Evolutionary conservation across 1,140 invertebrate genomes (phyloP).

Genomic region (Adelges cooleyi): DNA sequence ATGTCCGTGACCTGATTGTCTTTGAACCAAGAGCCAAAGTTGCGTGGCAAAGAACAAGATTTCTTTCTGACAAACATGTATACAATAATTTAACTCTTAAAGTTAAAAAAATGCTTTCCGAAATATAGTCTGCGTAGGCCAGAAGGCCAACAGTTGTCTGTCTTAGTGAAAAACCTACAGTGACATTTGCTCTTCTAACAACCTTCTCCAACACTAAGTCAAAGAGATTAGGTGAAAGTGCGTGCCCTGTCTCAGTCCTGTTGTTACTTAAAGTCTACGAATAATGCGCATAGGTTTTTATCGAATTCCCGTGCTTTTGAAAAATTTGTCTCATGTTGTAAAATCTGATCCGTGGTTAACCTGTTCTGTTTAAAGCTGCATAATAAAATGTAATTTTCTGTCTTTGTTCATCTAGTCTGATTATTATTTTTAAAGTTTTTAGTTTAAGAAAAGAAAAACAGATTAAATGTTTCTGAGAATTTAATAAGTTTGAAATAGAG

Average conservation of each 20-base stretch:
- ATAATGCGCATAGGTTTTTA: conserved; percentile 6
- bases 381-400: too few relatives aligned
- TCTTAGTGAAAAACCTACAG: neutral
- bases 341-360: conserved; percentile 3
- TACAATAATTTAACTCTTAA: neutral
- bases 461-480: too few relatives aligned
- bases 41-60: neutral
- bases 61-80: conserved; percentile 11
- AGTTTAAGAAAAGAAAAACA: too few relatives aligned
- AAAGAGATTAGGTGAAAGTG: conserved; percentile 27
- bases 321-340: conserved; percentile 2
- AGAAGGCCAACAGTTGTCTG: neutral
- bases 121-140: neutral
- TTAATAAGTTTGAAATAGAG: too few relatives aligned
- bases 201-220: too few relatives aligned
- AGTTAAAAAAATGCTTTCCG: neutral
- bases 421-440: too few relatives aligned
- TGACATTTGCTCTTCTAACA: neutral
- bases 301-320: too few relatives aligned
- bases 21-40: neutral
- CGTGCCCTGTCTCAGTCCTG: conserved; percentile 30
- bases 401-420: too few relatives aligned
- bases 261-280: conserved; percentile 19
- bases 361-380: neutral
- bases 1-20: neutral